These are phyloP conservation scores for Umimayanthus chanpuru DNA, from an alignment of 92 coral and sea anemone genomes.

Conservation along the genomic window DNA sequence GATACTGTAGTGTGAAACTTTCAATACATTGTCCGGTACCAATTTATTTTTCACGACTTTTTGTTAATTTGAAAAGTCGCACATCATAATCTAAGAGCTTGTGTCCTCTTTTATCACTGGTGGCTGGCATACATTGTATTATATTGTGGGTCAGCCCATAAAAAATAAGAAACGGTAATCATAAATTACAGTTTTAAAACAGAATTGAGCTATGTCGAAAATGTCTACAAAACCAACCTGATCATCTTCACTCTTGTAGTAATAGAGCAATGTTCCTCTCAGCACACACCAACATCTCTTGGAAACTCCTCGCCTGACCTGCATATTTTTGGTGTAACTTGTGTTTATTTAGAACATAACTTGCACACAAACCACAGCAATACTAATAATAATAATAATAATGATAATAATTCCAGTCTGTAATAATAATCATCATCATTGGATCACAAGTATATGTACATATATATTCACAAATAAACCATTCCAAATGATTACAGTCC, in stretches of 20 bases:
- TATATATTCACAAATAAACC: too few relatives aligned
- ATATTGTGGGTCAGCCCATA: too few relatives aligned
- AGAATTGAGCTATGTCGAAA: neutral
- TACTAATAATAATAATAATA: too few relatives aligned
- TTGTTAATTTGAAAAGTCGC: neutral
- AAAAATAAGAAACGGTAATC: too few relatives aligned
- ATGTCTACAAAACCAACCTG: slow-evolving; percentile 53
- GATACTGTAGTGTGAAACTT: neutral
- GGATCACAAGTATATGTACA: too few relatives aligned
- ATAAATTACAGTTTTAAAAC: neutral
- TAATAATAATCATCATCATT: too few relatives aligned
- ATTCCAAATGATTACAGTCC: too few relatives aligned
- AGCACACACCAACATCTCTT: slow-evolving; percentile 90
- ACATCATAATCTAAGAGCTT: neutral
- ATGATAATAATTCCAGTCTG: too few relatives aligned
- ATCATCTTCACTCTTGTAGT: slow-evolving; percentile 85
- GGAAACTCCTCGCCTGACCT: slow-evolving; percentile 89
- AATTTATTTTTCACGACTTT: neutral
- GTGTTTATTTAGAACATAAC: neutral
- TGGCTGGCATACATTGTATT: neutral
- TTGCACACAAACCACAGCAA: too few relatives aligned
- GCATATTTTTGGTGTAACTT: neutral
- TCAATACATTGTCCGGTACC: too few relatives aligned
- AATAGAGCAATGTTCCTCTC: slow-evolving; percentile 89
- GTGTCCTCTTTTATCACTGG: neutral